Conservation (phyloP, 1,140 invertebrate species). For the Scylla paramamosain region DNA sequence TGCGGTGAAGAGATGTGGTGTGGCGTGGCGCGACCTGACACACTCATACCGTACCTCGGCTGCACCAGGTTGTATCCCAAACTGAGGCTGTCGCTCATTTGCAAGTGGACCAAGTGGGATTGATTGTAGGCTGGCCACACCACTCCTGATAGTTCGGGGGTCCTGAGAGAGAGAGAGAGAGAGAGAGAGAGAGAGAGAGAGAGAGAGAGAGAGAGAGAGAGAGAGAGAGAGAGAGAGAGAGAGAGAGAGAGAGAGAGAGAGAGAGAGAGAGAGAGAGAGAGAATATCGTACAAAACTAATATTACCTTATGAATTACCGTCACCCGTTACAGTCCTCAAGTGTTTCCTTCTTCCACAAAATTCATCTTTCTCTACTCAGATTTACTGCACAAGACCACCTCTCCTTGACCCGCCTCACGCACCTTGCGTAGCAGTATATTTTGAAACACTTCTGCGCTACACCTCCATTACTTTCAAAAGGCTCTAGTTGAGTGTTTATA, state of each 20-base stretch:
- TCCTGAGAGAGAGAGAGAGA: conserved; percentile 40
- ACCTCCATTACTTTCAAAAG: too few species aligned
- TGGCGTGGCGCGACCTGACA: too few species aligned
- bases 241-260: neutral
- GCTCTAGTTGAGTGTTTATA: too few species aligned
- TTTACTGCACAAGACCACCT: too few species aligned
- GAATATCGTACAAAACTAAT: too few species aligned
- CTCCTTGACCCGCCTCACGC: too few species aligned
- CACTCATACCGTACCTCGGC: conserved; percentile 34
- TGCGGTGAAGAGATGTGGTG: neutral
- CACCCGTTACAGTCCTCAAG: too few species aligned
- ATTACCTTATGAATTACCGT: too few species aligned
- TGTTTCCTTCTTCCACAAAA: too few species aligned
- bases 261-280: neutral
- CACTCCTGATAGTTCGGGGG: conserved; percentile 50
- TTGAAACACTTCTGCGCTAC: too few species aligned
- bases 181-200: neutral
- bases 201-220: neutral
- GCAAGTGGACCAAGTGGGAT: conserved; percentile 54
- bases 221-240: neutral
- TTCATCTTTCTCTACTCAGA: too few species aligned
- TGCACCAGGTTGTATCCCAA: conserved; percentile 61
- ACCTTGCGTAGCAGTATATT: too few species aligned
- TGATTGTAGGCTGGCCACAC: conserved; percentile 63
- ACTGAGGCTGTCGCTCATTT: conserved; percentile 42